Base-by-base conservation (phyloP, 2,888 invertebrate genomes). In the Hirtodrosophila alboralis region DNA sequence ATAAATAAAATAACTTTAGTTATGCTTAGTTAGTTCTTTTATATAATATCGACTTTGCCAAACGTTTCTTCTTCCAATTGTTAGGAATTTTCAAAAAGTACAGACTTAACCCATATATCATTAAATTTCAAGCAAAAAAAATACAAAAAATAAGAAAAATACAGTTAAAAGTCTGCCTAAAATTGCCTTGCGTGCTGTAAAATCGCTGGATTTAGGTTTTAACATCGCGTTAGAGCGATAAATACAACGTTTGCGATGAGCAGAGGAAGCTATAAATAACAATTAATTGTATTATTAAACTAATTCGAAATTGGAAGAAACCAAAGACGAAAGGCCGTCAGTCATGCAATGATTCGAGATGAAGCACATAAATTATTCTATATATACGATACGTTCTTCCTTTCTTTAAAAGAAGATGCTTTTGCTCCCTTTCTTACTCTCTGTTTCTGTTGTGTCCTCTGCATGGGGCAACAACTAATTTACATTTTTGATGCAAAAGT, bases 251-350 rank as follows among this genome's bases (percentile, higher is more conserved):
- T 73, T 61, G 56, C 10, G 53, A 28, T 21, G 41, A 51, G 9
- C 61, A 69, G 63, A 81, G 86, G 86, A 83, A 83, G 81, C 85
- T 68, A 83, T 83, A 83, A 83, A 83, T 86, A 83, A 83, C 67
- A 84, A 83, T 83, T 86, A 84, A 86, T 81, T 81, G 86, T 81
- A 67, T 75, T 84, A 86, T 86, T 86, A 83, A 86, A 86, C 84
- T 83, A 86, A 83, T 86, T 83, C 86, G 37, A 57, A 56, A n/a
- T 37, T 34, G 21, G 40, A 41, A 16, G 40, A 41, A 64, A 33
- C 7, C 33, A 38, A 47, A 72, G 83, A 78, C 83, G 83, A 84
- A 78, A 81, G 70, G 66, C 84, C 73, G 74, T 86, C 81, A 81
- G 81, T 84, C 81, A 81, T 86, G 81, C 86, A 74, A 81, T 70